Conservation (phyloP, 2,888 invertebrate species). For the Leucozona laternaria region DNA sequence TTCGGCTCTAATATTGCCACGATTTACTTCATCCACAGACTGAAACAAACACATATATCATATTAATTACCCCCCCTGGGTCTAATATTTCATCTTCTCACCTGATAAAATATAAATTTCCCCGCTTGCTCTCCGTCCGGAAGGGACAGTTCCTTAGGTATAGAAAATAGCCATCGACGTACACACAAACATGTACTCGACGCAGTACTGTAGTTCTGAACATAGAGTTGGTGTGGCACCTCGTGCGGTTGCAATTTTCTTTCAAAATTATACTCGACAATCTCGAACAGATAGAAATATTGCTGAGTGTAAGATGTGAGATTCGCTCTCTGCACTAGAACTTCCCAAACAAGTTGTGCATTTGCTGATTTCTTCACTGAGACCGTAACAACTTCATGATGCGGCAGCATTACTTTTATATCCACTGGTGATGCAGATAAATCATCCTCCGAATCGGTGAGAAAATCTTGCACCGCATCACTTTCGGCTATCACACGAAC, state of each 20-base stretch:
- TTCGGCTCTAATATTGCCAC: constrained; percentile 95
- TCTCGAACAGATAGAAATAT: constrained; percentile 98
- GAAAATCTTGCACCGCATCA: constrained; percentile 98
- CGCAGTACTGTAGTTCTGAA: constrained; percentile 99
- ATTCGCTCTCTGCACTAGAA: constrained; percentile 92
- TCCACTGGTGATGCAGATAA: constrained; percentile 90
- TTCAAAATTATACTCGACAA: constrained; percentile 98
- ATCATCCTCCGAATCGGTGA: constrained; percentile 95
- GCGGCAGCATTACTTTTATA: constrained; percentile 93
- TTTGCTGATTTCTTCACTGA: constrained; percentile 94
- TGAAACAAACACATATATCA: constrained; percentile 78
- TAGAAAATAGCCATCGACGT: constrained; percentile 93
- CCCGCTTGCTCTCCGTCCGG: constrained; percentile 89
- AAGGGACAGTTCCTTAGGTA: constrained; percentile 88
- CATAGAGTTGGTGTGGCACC: constrained; percentile 98
- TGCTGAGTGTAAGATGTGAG: constrained; percentile 92
- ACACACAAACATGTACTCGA: constrained; percentile 96
- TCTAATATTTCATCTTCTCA: constrained; percentile 77
- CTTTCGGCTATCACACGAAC: constrained; percentile 99
- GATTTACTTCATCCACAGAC: constrained; percentile 97
- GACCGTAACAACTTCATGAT: constrained; percentile 94
- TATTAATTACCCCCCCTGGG: neutral
- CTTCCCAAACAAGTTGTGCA: constrained; percentile 95
- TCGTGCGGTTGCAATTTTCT: constrained; percentile 96
- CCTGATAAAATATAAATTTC: constrained; percentile 95